A percentile compares a stretch with the other conserved stretches of the same genome.
Evolutionary conservation across 2,113 vertebrate genomes (phyloP).

Genomic region (Natator depressus): DNA sequence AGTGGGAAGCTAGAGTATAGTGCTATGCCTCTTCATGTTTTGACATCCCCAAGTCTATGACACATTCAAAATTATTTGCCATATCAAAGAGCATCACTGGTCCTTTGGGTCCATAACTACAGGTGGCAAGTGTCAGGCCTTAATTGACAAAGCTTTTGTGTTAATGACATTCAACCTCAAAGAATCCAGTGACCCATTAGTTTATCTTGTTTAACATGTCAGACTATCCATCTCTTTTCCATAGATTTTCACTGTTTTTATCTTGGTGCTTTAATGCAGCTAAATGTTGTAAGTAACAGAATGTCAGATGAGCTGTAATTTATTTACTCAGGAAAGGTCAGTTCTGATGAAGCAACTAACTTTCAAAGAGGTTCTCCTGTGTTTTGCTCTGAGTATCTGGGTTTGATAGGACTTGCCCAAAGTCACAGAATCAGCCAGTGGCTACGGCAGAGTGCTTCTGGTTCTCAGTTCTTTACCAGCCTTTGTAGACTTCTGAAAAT

Average conservation of each 20-base stretch:
- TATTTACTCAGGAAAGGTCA: not conserved
- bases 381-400: not conserved
- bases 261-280: not conserved
- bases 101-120: not conserved
- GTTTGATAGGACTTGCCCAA: not conserved
- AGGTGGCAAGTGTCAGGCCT: not conserved
- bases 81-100: not conserved
- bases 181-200: not conserved
- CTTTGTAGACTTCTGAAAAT: not conserved
- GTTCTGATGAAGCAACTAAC: not conserved
- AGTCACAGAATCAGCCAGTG: not conserved
- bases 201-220: not conserved
- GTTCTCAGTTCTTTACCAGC: not conserved
- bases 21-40: not conserved
- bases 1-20: not conserved
- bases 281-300: not conserved
- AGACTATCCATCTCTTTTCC: not conserved
- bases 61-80: not conserved
- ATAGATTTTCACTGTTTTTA: slow-evolving; percentile 6
- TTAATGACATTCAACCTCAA: slow-evolving; percentile 19
- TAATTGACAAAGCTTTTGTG: slow-evolving; percentile 32
- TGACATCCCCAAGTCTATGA: not conserved
- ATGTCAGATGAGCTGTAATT: not conserved
- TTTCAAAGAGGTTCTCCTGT: not conserved
- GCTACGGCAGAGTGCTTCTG: not conserved